Conservation (phyloP, 2,113 vertebrate genomes). For the Carassius auratus region DNA sequence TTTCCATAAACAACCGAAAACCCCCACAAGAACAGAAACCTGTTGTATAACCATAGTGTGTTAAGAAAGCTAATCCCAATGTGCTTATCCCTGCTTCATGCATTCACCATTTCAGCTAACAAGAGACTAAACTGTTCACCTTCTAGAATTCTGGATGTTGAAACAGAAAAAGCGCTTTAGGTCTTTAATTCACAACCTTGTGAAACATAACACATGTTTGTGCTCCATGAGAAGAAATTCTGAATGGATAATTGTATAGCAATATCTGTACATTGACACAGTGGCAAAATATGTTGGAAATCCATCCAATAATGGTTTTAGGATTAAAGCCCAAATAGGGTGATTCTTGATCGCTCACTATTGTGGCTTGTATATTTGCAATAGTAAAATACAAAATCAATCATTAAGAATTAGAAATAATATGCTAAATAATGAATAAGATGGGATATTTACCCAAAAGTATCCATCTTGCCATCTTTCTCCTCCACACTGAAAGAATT, state of each 20-base stretch:
- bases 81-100: slow-evolving; percentile 43
- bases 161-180: slow-evolving; percentile 4
- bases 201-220: neutral
- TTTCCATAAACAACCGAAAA: neutral
- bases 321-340: neutral
- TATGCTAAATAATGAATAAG: neutral
- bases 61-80: slow-evolving; percentile 66
- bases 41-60: slow-evolving; percentile 33
- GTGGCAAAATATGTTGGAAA: neutral
- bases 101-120: slow-evolving; percentile 33
- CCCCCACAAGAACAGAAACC: slow-evolving; percentile 22
- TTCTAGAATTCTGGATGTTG: neutral
- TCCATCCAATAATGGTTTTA: neutral
- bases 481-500: slow-evolving; percentile 29
- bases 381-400: neutral
- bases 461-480: slow-evolving; percentile 17
- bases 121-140: slow-evolving; percentile 41
- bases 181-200: neutral
- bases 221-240: neutral
- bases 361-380: neutral
- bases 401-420: neutral
- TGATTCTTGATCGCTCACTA: neutral
- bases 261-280: neutral
- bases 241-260: neutral
- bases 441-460: slow-evolving; percentile 68